phyloP scores from a whole-genome alignment of 2,888 invertebrate species.

The Sinotaia quadrata region DNA sequence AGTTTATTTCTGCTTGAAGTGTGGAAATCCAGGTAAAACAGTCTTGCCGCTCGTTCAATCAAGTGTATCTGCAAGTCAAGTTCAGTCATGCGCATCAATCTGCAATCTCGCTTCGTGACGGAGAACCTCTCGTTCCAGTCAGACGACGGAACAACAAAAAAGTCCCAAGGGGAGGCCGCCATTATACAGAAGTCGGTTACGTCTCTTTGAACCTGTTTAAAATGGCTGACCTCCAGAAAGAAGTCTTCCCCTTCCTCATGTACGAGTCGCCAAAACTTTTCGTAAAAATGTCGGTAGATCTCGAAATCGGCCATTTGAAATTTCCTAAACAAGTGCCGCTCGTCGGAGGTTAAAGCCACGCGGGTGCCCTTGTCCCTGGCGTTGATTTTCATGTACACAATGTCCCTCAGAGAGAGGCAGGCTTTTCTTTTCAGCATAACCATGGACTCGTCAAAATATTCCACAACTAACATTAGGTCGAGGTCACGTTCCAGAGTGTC shows the following conservation, averaged over 20 bases:
- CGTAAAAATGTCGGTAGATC: constrained; percentile 20
- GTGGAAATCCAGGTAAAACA: not conserved
- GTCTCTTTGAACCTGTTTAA: constrained; percentile 2
- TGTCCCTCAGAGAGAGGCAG: constrained; percentile 45
- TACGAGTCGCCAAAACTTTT: not conserved
- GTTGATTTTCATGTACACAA: constrained; percentile 37
- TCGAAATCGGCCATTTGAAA: constrained; percentile 10
- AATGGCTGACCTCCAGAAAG: constrained; percentile 6
- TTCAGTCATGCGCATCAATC: not conserved
- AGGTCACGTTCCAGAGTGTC: constrained; percentile 36
- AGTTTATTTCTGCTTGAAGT: too few species aligned
- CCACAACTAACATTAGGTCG: constrained; percentile 44
- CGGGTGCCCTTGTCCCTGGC: not conserved
- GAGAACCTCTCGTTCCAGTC: constrained; percentile 18
- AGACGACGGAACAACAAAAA: not conserved
- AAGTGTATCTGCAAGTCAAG: constrained; percentile 8
- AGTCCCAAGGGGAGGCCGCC: not conserved
- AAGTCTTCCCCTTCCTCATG: constrained; percentile 3
- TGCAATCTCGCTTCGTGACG: constrained; percentile 9
- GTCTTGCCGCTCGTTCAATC: not conserved
- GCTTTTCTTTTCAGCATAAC: constrained; percentile 43
- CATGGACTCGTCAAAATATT: constrained; percentile 47
- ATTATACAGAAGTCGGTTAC: not conserved
- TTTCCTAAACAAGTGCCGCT: not conserved
- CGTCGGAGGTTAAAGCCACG: not conserved